These are phyloP conservation scores for Encarsia formosa DNA, from an alignment of 2,888 invertebrate species.

Conservation along the genomic window DNA sequence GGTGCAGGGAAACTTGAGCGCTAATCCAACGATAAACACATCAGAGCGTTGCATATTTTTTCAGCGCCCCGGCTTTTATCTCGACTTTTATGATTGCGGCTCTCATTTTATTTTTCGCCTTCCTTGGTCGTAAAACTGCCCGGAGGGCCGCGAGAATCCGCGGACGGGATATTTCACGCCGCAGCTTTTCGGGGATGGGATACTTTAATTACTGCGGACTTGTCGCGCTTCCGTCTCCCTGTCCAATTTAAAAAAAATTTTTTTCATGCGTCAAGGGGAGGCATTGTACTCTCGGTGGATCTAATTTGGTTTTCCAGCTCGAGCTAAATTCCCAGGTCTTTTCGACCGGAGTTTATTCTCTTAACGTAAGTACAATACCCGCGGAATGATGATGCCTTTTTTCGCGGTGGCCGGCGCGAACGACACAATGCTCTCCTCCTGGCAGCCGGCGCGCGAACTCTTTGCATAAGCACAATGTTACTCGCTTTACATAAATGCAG, in stretches of 20 bases:
- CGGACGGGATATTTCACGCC: background rate
- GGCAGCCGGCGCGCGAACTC: slow-evolving; percentile 13
- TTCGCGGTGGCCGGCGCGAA: slow-evolving; percentile 8
- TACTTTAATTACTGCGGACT: slow-evolving; percentile 24
- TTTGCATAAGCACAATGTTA: slow-evolving; percentile 33
- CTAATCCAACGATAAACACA: slow-evolving; percentile 33
- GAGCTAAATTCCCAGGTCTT: background rate
- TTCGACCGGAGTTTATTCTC: slow-evolving; percentile 10
- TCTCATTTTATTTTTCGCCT: background rate
- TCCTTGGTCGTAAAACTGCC: slow-evolving; percentile 7
- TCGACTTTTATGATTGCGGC: background rate
- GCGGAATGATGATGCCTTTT: slow-evolving; percentile 18
- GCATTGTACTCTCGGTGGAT: background rate
- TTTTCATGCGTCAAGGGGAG: background rate
- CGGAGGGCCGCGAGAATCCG: slow-evolving; percentile 4
- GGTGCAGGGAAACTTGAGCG: slow-evolving; percentile 20
- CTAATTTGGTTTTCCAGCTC: background rate
- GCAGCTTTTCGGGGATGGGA: too few species aligned
- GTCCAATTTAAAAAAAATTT: background rate
- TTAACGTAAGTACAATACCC: slow-evolving; percentile 18
- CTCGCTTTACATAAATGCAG: slow-evolving; percentile 23
- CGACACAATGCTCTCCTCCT: too few species aligned
- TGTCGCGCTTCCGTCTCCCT: slow-evolving; percentile 6
- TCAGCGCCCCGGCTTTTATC: slow-evolving; percentile 14
- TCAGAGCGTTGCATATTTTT: slow-evolving; percentile 29